Evolutionary conservation across 2,113 vertebrate genomes (phyloP).

Genomic region (Apistogramma diplotaenia): DNA sequence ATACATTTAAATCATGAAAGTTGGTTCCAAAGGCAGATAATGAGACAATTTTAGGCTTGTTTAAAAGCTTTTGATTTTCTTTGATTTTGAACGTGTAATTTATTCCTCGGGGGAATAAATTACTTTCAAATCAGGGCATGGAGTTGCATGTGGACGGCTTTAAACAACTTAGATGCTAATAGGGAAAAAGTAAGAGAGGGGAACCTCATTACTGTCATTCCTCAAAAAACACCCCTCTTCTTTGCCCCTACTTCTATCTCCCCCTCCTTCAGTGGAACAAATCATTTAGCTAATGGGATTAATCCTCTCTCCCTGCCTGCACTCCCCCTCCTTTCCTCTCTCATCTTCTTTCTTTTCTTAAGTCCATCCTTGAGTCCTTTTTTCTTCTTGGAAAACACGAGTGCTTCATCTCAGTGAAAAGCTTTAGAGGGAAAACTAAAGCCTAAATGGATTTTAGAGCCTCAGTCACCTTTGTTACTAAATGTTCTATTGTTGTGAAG

Average conservation of each 20-base stretch:
- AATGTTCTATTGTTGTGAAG: not conserved
- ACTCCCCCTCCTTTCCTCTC: not conserved
- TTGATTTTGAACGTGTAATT: no score
- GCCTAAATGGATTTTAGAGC: constrained; percentile 12
- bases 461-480: not conserved
- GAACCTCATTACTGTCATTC: constrained; percentile 3
- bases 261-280: constrained; percentile 56
- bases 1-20: not conserved
- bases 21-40: rapidly evolving
- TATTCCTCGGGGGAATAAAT: no score
- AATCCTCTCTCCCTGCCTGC: constrained; percentile 30
- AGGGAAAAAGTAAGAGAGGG: not conserved
- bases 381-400: constrained; percentile 6
- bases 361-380: constrained; percentile 35
- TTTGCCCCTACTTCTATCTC: constrained; percentile 11
- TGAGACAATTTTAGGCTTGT: not conserved
- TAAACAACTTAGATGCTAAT: not conserved
- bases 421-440: not conserved
- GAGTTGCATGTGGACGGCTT: not conserved
- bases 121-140: constrained; percentile 37
- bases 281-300: constrained; percentile 71
- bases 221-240: not conserved
- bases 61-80: no score
- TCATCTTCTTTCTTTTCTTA: constrained; percentile 23
- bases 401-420: constrained; percentile 6